phyloP scores from a whole-genome alignment of 64 coral and sea anemone genomes.

The Actinia equina region DNA sequence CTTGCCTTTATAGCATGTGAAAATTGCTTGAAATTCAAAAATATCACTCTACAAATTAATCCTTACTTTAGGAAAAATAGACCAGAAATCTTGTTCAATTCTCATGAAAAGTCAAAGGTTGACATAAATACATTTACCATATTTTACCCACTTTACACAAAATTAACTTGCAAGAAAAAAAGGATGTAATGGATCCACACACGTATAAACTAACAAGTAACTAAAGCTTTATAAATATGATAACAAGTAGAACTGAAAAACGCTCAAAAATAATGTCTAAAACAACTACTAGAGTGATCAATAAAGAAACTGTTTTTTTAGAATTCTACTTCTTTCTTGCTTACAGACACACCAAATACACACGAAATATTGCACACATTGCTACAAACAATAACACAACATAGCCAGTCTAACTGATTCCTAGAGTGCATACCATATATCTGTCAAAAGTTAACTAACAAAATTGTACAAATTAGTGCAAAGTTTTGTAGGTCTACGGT shows the following conservation, averaged over 20 bases:
- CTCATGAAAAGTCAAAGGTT: background rate
- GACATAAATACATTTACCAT: slow-evolving; percentile 5
- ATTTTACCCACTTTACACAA: background rate
- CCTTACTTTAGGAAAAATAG: slow-evolving; percentile 1
- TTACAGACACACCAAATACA: too few relatives aligned
- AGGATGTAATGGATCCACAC: background rate
- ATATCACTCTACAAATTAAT: background rate
- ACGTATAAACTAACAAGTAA: background rate
- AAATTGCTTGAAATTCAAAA: background rate
- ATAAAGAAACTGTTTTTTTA: too few relatives aligned
- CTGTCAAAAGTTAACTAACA: too few relatives aligned
- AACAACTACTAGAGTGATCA: too few relatives aligned
- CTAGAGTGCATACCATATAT: too few relatives aligned
- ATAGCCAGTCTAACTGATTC: too few relatives aligned
- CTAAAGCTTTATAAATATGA: background rate
- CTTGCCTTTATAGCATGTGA: background rate
- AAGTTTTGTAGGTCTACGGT: too few relatives aligned
- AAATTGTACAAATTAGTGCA: too few relatives aligned
- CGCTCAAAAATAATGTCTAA: too few relatives aligned
- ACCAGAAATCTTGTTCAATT: background rate
- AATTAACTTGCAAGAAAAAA: background rate
- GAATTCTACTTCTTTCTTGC: too few relatives aligned
- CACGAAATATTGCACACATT: background rate
- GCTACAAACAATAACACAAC: background rate
- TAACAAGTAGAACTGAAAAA: too few relatives aligned